phyloP scores from a whole-genome alignment of 2,797 vertebrate species.

The Sternarchorhynchus goeldii region DNA sequence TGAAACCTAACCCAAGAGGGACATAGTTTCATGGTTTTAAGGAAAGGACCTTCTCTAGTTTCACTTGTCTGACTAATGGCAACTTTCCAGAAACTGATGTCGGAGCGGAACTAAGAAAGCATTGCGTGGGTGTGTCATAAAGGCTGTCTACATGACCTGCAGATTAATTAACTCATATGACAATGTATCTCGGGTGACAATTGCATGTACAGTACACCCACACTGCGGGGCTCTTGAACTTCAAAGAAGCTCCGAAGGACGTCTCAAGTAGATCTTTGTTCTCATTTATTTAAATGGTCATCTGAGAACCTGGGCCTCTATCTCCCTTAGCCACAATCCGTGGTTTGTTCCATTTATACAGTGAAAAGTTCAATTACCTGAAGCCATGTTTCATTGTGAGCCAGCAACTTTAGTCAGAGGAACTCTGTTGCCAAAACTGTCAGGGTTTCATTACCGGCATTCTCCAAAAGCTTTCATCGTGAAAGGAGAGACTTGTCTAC shows the following conservation, averaged over 20 bases:
- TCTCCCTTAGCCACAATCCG: constrained; percentile 52
- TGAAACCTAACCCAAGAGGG: neutral
- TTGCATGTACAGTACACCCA: constrained; percentile 10
- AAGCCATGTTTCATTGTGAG: constrained; percentile 60
- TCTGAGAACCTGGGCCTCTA: constrained; percentile 62
- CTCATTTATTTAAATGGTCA: constrained; percentile 69
- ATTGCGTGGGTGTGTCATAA: neutral
- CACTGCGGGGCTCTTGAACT: constrained; percentile 41
- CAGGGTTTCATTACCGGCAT: constrained; percentile 63
- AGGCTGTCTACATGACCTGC: neutral
- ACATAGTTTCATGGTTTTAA: neutral
- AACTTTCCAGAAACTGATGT: neutral
- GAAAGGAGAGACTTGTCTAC: constrained; percentile 65
- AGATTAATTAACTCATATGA: neutral
- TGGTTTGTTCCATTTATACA: constrained; percentile 65
- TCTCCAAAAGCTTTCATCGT: constrained; percentile 59
- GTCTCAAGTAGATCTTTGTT: constrained; percentile 66
- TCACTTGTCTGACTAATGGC: constrained; percentile 2
- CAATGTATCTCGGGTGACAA: neutral
- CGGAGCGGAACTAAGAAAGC: neutral
- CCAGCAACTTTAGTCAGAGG: constrained; percentile 58
- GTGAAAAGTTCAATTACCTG: constrained; percentile 60
- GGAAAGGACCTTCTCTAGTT: constrained; percentile 12
- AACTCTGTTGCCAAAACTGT: constrained; percentile 69
- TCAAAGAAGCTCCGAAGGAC: constrained; percentile 64